Base-by-base conservation (phyloP, 2,113 vertebrate species). In the Choloepus hoffmanni region DNA sequence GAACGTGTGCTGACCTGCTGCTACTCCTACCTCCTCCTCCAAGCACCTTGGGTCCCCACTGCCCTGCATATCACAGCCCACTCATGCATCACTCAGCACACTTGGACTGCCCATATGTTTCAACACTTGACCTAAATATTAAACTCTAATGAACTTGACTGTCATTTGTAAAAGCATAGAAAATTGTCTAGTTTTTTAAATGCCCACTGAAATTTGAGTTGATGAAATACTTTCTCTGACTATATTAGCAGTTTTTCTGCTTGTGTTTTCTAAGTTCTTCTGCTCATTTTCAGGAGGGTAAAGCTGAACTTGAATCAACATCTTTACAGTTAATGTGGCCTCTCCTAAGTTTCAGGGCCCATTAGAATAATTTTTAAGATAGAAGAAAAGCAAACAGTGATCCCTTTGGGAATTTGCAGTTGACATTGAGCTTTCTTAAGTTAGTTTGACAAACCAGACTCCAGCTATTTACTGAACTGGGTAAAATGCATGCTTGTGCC, bases 71-170 rank as follows among this genome's bases (percentile, higher is more conserved):
- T 48, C 72, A 43, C 48, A 63, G 60, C 48, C 79, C 65, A 30
- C 21, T 36, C 11, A 10, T 6, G 24, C 63, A 43, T 33, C 30
- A 26, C 40, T 48, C 7, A 30, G 62, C 55, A 36, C 28, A 55
- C 26, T 1, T 21, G 21, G 19, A 30, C 60, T 58, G 62, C 67
- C 60, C 43, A 60, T 65, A 50, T 79, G 5, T 94, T 87, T 93
- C 72, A 84, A 87, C 94, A 95, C 30, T 11, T 95, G 94, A 95
- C 73, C 90, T 94, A 95, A 48, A 96, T 89, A 70, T 48, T 88
- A n/a, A 92, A 40, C 74, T 84, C 84, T 19, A 78, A 53, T 33
- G 58, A 48, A 23, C 40, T 76, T n/a, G 33, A 86, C 33, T 53
- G 5, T 92, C 40, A 33, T 58, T 92, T 67, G 26, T 19, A 73